Conservation (phyloP, 2,888 invertebrate species). For the Euplagia quadripunctaria region DNA sequence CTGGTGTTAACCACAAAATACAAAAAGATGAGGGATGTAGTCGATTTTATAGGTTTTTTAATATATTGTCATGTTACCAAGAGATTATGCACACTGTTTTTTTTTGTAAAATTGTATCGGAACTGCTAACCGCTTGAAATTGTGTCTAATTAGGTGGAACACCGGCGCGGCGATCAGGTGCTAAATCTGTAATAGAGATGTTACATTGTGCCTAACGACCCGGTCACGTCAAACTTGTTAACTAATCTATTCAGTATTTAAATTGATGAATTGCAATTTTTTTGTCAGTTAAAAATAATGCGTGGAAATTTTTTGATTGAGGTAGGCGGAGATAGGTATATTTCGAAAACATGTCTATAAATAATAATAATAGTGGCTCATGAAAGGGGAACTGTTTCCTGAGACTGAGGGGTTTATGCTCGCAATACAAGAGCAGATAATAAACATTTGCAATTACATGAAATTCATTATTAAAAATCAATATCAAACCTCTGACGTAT, state of each 20-base stretch:
- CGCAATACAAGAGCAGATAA: no score
- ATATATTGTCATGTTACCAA: no score
- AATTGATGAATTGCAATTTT: not conserved
- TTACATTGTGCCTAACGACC: slow-evolving; percentile 2
- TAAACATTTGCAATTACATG: no score
- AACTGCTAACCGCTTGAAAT: slow-evolving; percentile 35
- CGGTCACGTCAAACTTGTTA: not conserved
- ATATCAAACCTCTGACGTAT: no score
- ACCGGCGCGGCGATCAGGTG: slow-evolving; percentile 30
- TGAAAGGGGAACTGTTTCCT: no score
- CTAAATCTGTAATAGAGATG: slow-evolving; percentile 39
- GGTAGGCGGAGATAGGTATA: not conserved
- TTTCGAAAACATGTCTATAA: not conserved
- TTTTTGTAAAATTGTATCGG: slow-evolving; percentile 32
- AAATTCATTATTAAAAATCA: no score
- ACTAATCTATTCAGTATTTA: not conserved
- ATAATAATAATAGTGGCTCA: not conserved
- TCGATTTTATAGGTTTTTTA: no score
- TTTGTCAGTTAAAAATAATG: not conserved
- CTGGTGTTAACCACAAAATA: no score
- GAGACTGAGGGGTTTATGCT: no score
- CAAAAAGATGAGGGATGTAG: no score
- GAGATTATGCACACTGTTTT: not conserved
- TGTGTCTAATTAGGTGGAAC: slow-evolving; percentile 42
- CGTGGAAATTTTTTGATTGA: not conserved